These are phyloP conservation scores for Timema cristinae DNA, from an alignment of 2,888 invertebrate genomes.

Conservation along the genomic window DNA sequence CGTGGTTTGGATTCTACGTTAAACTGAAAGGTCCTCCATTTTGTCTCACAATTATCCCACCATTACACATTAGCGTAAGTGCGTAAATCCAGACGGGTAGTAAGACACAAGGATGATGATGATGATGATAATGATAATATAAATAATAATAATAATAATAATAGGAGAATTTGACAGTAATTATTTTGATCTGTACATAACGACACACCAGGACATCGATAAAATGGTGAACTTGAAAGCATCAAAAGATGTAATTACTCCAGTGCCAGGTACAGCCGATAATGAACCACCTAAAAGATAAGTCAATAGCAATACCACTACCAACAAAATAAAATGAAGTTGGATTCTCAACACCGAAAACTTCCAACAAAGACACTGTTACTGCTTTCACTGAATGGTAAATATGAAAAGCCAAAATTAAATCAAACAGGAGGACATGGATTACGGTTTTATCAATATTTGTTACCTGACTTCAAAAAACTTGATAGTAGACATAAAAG, in stretches of 20 bases:
- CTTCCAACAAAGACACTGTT: too few species aligned
- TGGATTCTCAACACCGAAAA: neutral
- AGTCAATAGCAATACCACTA: neutral
- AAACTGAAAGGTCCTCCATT: too few species aligned
- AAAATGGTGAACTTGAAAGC: neutral
- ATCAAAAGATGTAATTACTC: too few species aligned
- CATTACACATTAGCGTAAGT: too few species aligned
- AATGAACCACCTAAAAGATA: neutral
- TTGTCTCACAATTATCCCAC: too few species aligned
- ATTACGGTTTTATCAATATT: neutral
- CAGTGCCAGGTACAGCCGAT: neutral
- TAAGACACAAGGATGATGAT: too few species aligned
- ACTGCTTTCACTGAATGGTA: neutral
- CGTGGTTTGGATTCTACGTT: too few species aligned
- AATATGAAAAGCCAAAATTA: neutral
- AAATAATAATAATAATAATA: too few species aligned
- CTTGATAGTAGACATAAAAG: neutral
- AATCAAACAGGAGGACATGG: neutral
- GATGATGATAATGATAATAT: too few species aligned
- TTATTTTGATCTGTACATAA: neutral
- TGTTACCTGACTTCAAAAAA: neutral
- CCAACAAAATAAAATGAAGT: neutral
- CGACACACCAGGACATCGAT: neutral
- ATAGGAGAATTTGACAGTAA: neutral
- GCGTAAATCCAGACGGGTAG: too few species aligned